Conservation (phyloP, 2,797 vertebrate species). For the Lacerta viridis region DNA sequence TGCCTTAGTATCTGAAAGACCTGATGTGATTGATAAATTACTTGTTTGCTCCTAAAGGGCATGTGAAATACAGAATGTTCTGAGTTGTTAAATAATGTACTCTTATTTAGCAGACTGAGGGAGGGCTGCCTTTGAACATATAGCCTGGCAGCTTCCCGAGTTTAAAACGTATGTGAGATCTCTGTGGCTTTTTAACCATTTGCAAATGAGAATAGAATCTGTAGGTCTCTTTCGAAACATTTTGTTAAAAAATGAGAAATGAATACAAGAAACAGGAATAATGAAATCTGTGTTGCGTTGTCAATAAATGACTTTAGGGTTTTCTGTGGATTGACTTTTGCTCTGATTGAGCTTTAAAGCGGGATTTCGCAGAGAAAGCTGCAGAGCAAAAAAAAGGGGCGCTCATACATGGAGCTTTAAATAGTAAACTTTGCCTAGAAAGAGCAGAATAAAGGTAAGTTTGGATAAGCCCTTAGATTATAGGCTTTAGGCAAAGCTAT, state of each 20-base stretch:
- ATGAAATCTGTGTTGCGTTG: too few relatives aligned
- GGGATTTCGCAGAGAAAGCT: too few relatives aligned
- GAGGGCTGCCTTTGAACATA: background rate
- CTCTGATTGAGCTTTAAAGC: too few relatives aligned
- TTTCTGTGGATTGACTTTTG: too few relatives aligned
- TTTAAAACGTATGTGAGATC: background rate
- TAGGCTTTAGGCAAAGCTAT: background rate
- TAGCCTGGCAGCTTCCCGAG: background rate
- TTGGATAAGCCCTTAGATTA: background rate
- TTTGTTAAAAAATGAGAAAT: too few relatives aligned
- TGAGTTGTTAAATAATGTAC: constrained; percentile 5
- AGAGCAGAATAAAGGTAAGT: too few relatives aligned
- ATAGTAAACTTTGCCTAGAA: too few relatives aligned
- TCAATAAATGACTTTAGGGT: too few relatives aligned
- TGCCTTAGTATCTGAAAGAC: background rate
- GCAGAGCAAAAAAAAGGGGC: too few relatives aligned
- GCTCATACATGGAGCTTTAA: too few relatives aligned
- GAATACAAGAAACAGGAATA: too few relatives aligned
- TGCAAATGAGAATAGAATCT: background rate
- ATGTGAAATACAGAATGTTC: background rate
- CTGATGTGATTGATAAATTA: background rate
- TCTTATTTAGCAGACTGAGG: background rate
- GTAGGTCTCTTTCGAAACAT: too few relatives aligned
- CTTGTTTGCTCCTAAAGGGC: background rate
- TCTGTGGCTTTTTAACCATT: background rate